phyloP scores from a whole-genome alignment of 2,888 invertebrate genomes.

The Luperina nickerlii region DNA sequence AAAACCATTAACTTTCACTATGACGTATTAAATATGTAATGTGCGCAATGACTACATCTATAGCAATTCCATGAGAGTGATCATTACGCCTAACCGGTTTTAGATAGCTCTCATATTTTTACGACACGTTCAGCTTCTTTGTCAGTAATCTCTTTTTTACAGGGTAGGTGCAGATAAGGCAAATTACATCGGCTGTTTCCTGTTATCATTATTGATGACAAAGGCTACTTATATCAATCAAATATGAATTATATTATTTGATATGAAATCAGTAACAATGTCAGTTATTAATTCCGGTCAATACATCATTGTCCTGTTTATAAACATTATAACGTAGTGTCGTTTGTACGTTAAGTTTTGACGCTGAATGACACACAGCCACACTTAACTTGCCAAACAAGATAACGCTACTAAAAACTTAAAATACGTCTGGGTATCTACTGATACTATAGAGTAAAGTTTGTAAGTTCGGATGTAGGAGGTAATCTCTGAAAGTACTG shows the following conservation, averaged over 20 bases:
- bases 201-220: slow-evolving; percentile 13
- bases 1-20: slow-evolving; percentile 64
- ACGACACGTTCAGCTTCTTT: slow-evolving; percentile 18
- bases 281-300: slow-evolving; percentile 22
- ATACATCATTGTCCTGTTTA: slow-evolving; percentile 20
- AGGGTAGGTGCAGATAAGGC: background rate
- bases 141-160: slow-evolving; percentile 12
- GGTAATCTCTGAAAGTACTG: background rate
- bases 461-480: background rate
- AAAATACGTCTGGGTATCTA: background rate
- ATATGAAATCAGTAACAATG: slow-evolving; percentile 19
- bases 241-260: slow-evolving; percentile 16
- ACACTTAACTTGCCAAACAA: background rate
- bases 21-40: slow-evolving; percentile 62
- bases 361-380: background rate
- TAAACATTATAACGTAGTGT: slow-evolving; percentile 22
- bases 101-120: slow-evolving; percentile 47
- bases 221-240: background rate
- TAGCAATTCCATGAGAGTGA: slow-evolving; percentile 32
- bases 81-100: slow-evolving; percentile 54
- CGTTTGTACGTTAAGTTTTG: slow-evolving; percentile 3
- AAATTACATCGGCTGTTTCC: background rate
- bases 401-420: background rate
- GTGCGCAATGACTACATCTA: slow-evolving; percentile 58
- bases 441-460: background rate